phyloP scores from a whole-genome alignment of 2,888 invertebrate genomes.

The Eilema sororculum region DNA sequence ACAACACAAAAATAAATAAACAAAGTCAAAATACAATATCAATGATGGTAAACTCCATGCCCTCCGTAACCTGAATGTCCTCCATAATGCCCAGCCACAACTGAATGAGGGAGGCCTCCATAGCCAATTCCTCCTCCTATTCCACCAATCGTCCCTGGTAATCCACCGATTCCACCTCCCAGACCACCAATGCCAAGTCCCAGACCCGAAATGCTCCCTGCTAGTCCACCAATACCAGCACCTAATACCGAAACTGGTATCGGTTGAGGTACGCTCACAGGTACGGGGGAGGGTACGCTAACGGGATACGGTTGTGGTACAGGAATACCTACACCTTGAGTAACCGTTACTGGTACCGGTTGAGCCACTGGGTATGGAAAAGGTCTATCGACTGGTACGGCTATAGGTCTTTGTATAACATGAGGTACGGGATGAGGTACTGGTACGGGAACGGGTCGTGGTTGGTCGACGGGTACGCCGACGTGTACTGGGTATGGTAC shows the following conservation, averaged over 20 bases:
- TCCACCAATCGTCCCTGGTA: neutral
- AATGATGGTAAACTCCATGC: neutral
- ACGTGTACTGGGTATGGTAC: conserved; percentile 83
- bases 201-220: neutral
- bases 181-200: conserved; percentile 14
- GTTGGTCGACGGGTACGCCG: conserved; percentile 82
- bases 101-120: conserved; percentile 1
- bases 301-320: conserved; percentile 85
- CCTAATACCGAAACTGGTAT: conserved; percentile 58
- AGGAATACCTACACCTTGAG: conserved; percentile 84
- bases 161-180: neutral
- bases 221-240: conserved; percentile 18
- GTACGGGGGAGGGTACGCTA: conserved; percentile 74
- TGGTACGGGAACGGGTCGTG: conserved; percentile 79
- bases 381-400: conserved; percentile 84
- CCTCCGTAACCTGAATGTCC: neutral
- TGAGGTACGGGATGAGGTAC: conserved; percentile 84
- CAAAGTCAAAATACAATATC: neutral
- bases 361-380: conserved; percentile 86
- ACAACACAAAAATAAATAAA: conserved; percentile 2
- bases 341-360: conserved; percentile 82
- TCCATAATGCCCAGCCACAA: neutral
- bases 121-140: neutral
- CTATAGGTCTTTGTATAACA: conserved; percentile 77
- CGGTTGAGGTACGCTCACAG: conserved; percentile 72